Evolutionary conservation across 2,113 vertebrate species (phyloP), one percentile per base, ranked within the genome.

Genomic region (Periophthalmodon schlosseri): DNA sequence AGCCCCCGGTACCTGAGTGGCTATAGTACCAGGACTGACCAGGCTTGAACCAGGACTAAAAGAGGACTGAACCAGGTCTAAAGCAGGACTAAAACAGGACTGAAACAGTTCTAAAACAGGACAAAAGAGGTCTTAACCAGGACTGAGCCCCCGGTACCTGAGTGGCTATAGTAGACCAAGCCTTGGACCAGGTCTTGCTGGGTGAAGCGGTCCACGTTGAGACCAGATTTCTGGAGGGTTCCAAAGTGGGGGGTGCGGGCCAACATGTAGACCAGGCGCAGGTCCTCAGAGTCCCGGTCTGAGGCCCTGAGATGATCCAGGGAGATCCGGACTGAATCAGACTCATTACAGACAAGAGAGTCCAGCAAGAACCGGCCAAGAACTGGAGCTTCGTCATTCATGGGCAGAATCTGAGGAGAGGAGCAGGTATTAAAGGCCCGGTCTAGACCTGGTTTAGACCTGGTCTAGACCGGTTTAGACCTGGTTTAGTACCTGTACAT

Each of bases 371-470:
- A 86, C 20, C 65, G 21, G 0, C 85, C 80, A 33, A 94, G 86
- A 85, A 92, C 89, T 34, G 86, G 83, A 0, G 91, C 76, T 46
- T 95, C 82, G 0, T 94, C 91, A 14, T 94, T 94, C 57, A 91
- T 84, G 0, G 87, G 83, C 6, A 83, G 69, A 23, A 93, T 78
- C 91, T 94, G 79, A 24, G 72, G 64, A 75, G 16, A 64, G 12
- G 33, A 36, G 4, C 14, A 33, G 28, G 24, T 39, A 39, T 3
- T 39, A 39, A 39, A 39, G 36, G 5, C 36, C 5, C 9, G 21
- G 2, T 16, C 15, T 14, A 16, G 47, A 14, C 13, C 47, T 49
- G 47, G 47, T 49, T 49, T 15, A 49, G 47, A 49, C 47, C 36
- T 39, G 5, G 8, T 44, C 9, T 44, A 10, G 39, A 10, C 47